These are phyloP conservation scores for Esox niger DNA, from an alignment of 2,113 vertebrate genomes.

Conservation along the genomic window DNA sequence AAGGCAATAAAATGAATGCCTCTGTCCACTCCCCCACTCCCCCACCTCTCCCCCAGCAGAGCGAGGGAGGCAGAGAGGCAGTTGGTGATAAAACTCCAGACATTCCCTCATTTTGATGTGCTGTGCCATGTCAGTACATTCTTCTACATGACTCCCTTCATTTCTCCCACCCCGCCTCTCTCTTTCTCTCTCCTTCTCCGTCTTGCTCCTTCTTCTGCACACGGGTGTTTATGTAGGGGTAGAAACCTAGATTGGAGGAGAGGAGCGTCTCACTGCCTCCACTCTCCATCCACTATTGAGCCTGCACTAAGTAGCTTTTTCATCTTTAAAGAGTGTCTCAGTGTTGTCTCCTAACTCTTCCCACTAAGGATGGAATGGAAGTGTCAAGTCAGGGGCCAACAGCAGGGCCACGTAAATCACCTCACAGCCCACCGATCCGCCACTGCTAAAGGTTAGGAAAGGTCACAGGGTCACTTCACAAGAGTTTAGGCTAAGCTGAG, in stretches of 20 bases:
- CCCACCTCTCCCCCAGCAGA: conserved; percentile 81
- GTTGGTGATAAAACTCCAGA: conserved; percentile 94
- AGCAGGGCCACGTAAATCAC: conserved; percentile 96
- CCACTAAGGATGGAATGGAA: conserved; percentile 91
- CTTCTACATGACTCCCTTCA: conserved; percentile 66
- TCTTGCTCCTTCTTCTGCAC: not conserved
- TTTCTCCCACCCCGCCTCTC: conserved; percentile 11
- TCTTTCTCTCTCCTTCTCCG: conserved; percentile 18
- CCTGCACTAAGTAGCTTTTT: conserved; percentile 19
- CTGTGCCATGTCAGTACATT: conserved; percentile 85
- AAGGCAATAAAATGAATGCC: conserved; percentile 83
- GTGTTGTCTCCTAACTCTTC: conserved; percentile 86
- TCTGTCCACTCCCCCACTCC: conserved; percentile 43
- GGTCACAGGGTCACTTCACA: conserved; percentile 75
- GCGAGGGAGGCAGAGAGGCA: conserved; percentile 37
- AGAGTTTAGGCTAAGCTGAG: conserved; percentile 67
- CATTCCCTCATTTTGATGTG: conserved; percentile 92
- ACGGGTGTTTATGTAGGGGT: no score
- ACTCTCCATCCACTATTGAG: not conserved
- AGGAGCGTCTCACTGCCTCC: no score
- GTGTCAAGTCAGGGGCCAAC: conserved; percentile 86
- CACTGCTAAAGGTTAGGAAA: conserved; percentile 79
- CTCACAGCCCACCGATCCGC: conserved; percentile 80
- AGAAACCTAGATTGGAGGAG: no score
- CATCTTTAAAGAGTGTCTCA: no score